Percentiles rank a stretch among this genome's conserved stretches.
Conservation (phyloP, 2,113 vertebrate species). For the Oplegnathus fasciatus region DNA sequence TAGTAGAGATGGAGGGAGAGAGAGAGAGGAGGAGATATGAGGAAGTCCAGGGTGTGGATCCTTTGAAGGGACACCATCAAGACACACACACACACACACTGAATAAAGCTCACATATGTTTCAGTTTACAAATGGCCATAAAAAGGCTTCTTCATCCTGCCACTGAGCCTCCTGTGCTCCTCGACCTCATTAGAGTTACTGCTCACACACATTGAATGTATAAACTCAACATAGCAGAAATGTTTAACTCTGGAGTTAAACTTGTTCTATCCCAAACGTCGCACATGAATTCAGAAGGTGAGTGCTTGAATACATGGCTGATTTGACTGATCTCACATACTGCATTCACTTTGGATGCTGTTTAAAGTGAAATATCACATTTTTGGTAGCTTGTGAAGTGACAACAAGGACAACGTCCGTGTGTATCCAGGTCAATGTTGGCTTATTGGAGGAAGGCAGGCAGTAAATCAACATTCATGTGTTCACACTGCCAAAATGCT, state of each 20-base stretch:
- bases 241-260: neutral
- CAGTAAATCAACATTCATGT: neutral
- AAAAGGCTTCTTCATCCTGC: conserved; percentile 66
- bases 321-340: neutral
- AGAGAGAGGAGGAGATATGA: conserved; percentile 26
- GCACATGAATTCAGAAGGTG: neutral
- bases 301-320: neutral
- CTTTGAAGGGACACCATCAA: conserved; percentile 60
- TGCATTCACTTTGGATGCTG: neutral
- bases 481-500: neutral
- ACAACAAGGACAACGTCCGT: neutral
- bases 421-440: neutral
- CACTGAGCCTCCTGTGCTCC: conserved; percentile 31
- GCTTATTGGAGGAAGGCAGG: neutral
- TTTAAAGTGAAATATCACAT: neutral
- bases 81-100: conserved; percentile 25
- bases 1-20: neutral
- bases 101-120: conserved; percentile 60
- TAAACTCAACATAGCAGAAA: neutral
- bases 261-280: neutral
- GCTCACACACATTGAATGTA: neutral
- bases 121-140: conserved; percentile 70
- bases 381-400: neutral
- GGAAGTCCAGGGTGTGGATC: conserved; percentile 31
- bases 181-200: conserved; percentile 33